Base-by-base conservation (phyloP, 37 sponge, comb jelly and placozoan species). In the Ephydatia muelleri region DNA sequence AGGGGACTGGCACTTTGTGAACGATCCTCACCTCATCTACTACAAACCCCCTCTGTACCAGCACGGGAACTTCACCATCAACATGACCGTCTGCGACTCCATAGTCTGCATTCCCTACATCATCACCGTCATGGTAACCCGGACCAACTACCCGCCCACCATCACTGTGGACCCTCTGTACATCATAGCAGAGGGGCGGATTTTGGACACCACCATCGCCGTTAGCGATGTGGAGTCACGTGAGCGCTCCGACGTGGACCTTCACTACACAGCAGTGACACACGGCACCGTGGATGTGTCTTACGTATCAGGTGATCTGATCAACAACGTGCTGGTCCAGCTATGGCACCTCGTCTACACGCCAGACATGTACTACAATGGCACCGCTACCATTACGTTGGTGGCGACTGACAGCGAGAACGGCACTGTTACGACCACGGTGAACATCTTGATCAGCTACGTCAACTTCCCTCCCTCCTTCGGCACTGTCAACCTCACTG, bases 381-480 rank as follows among this genome's bases (percentile, higher is more conserved):
- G 94, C 4, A 36, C 65, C 25, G 97, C 80, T 64, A 43, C 23
- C 3, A 47, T 96, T 3, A 81, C 49, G 0, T 26, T 95, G 2
- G 75, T 69, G 39, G 95, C 92, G 28, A 84, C 33, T 26, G 95
- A 95, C 72, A 68, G 73, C 64, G 88, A 91, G 47, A 80, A 80
- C 29, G 78, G 82, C 35, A 80, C 47, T 35, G 81, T 73, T 25
- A 72, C 80, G n/a, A 68, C 77, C n/a, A 87, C 74, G 35, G 75
- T 95, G 27, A 32, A 28, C 16, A 81, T 96, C 29, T 71, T 23
- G 12, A 92, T 96, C 27, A 30, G 2, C 0, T 89, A 91, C 47
- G 68, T 86, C 65, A 96, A 96, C 48, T 94, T 94, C 66, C 80
- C 97, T 35, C 97, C 97, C 8, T 43, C 49, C 22, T 91, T 96